Percentiles rank a stretch among this genome's conserved stretches.
Evolutionary conservation across 2,888 invertebrate genomes (phyloP).

Genomic region (Xanthia togata): DNA sequence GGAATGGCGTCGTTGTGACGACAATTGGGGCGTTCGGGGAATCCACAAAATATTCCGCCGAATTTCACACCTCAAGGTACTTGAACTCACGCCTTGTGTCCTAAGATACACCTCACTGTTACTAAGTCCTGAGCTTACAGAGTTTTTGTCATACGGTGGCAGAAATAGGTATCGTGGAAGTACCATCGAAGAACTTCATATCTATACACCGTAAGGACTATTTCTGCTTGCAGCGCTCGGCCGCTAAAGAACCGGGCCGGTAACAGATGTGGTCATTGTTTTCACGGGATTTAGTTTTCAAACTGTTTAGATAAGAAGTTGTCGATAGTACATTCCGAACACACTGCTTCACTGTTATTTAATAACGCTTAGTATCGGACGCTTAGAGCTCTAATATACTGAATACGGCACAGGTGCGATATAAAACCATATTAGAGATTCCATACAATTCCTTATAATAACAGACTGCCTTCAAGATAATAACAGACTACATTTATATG

Average conservation of each 20-base stretch:
- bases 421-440: neutral
- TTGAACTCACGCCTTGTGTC: neutral
- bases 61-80: neutral
- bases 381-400: neutral
- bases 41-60: conserved; percentile 12
- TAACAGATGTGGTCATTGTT: too few relatives aligned
- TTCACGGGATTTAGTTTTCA: too few relatives aligned
- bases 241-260: too few relatives aligned
- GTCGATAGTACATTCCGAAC: neutral
- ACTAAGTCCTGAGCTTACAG: neutral
- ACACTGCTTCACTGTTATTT: neutral
- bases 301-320: too few relatives aligned
- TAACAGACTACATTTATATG: conserved; percentile 7
- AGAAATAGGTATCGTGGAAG: neutral
- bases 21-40: neutral
- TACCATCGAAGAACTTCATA: too few relatives aligned
- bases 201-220: too few relatives aligned
- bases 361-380: neutral
- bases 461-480: neutral
- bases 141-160: neutral
- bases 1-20: conserved; percentile 13
- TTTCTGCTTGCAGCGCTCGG: too few relatives aligned
- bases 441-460: neutral
- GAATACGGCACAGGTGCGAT: conserved; percentile 19
- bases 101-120: neutral